Percentiles rank a stretch among this genome's conserved stretches.
phyloP scores from a whole-genome alignment of 2,888 invertebrate species.

The Xanthorhoe spadicearia region DNA sequence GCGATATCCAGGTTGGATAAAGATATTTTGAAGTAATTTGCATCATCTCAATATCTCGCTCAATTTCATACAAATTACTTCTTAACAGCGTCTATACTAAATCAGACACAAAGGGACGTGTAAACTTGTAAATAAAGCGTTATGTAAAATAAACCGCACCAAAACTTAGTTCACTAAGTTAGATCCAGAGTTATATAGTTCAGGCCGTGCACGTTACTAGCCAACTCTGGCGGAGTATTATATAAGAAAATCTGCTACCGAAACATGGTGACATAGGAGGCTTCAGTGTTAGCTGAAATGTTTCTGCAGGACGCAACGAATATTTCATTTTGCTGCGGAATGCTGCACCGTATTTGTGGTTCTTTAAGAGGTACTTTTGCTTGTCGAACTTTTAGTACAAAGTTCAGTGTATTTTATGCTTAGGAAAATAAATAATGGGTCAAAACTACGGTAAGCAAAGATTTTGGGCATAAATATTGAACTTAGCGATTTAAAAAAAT shows the following conservation, averaged over 20 bases:
- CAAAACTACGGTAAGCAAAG: neutral
- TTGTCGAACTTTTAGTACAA: neutral
- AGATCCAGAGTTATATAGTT: conserved; percentile 3
- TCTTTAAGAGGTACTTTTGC: conserved; percentile 5
- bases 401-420: too few species aligned
- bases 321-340: conserved; percentile 10
- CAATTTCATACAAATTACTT: too few species aligned
- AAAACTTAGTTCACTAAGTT: neutral
- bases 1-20: neutral
- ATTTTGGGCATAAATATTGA: neutral
- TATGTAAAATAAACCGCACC: neutral
- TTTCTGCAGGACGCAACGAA: conserved; percentile 21
- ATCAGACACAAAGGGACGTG: too few species aligned
- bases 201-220: conserved; percentile 10
- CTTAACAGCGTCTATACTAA: too few species aligned
- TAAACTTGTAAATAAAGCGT: neutral
- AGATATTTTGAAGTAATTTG: neutral
- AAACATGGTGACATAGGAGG: conserved; percentile 32
- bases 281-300: conserved; percentile 20
- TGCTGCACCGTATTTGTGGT: conserved; percentile 5
- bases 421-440: neutral
- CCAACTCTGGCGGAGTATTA: conserved; percentile 25
- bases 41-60: too few species aligned
- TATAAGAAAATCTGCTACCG: conserved; percentile 32
- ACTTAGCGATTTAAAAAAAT: neutral